Base-by-base conservation (phyloP, 2,888 invertebrate species). In the Leucophenga maculata region DNA sequence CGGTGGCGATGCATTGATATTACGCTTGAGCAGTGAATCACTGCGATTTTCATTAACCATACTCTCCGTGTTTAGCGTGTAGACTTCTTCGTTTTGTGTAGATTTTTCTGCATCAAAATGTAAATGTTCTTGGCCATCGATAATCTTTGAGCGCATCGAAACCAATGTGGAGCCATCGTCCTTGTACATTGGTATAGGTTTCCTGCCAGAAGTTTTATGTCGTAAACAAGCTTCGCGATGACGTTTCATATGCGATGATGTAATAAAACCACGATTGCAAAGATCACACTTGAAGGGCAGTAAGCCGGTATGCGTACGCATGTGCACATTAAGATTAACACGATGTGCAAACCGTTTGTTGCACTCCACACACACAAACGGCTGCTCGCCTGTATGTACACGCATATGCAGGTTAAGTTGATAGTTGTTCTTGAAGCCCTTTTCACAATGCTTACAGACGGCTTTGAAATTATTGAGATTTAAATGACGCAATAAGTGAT, bases 301-400 rank as follows among this genome's bases (percentile, higher is more conserved):
- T 86, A 80, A 79, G 6, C 78, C 79, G 4, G 79, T 78, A 52
- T 83, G 95, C 77, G 93, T 94, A 69, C 95, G 91, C 86, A 91
- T 90, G 88, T 95, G 95, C 79, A 94, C 94, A 52, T 92, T 91
- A 69, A 94, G 89, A 89, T 95, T 95, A 69, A 94, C 94, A 82
- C 93, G 93, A 87, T 95, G 95, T 0, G 93, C 92, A 88, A 95
- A 95, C 65, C 91, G 89, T 86, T 94, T 95, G 68, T 91, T 89
- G 86, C 95, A 95, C 46, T 80, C 79, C 68, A 72, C 22, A 89
- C 99, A 99, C 87, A 95, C 95, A 90, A 97, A 97, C 0, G 97
- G 97, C 86, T 97, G 97, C 85, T 98, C 98, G 3, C 98, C 98
- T 0, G 98, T 98, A 87, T 99, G 98, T 0, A 97, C 98, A 16